These are phyloP conservation scores for Crotalus helleri DNA, from an alignment of 2,113 vertebrate genomes.

Conservation along the genomic window DNA sequence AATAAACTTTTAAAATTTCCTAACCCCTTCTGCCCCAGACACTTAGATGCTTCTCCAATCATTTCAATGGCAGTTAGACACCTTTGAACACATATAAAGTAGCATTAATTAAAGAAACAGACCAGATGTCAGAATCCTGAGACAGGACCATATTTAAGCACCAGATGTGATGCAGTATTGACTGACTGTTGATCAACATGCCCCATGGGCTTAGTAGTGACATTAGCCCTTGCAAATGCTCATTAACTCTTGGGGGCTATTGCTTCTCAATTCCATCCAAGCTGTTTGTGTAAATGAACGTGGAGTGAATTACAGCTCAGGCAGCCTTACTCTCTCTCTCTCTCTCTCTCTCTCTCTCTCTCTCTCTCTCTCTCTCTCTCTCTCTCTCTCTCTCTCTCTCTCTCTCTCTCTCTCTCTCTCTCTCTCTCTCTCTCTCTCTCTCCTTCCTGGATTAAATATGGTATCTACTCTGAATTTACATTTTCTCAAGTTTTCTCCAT, in stretches of 20 bases:
- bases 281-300: neutral
- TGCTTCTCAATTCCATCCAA: conserved; percentile 7
- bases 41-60: neutral
- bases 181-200: conserved; percentile 8
- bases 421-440: no score
- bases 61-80: neutral
- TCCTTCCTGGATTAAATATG: neutral
- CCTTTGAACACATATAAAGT: conserved; percentile 11
- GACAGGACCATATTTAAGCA: conserved; percentile 27
- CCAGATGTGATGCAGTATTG: conserved; percentile 33
- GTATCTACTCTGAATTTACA: neutral
- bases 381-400: no score
- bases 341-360: no score
- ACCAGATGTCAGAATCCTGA: conserved; percentile 28
- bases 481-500: neutral
- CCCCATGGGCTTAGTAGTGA: conserved; percentile 32
- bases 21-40: neutral
- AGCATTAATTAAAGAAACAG: conserved; percentile 13
- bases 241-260: conserved; percentile 27
- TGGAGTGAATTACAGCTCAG: neutral
- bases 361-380: no score
- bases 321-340: neutral
- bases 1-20: neutral
- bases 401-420: no score
- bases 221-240: conserved; percentile 28